phyloP scores from a whole-genome alignment of 2,113 vertebrate species.

The Rhagologus leucostigma region DNA sequence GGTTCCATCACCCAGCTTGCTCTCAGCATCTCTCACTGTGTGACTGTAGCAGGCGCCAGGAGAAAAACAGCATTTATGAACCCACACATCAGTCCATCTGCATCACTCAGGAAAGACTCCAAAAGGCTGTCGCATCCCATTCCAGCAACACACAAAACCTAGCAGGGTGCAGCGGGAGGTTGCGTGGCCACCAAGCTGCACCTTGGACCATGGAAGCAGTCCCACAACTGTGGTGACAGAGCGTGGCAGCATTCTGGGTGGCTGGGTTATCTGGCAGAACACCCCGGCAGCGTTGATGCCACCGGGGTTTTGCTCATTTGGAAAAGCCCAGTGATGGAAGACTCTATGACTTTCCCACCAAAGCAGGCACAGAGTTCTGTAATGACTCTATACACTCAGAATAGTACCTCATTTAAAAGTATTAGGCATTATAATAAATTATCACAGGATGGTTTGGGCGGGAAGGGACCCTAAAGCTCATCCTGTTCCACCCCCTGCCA shows the following conservation, averaged over 20 bases:
- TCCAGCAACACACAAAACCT: background rate
- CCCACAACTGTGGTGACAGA: fast-evolving
- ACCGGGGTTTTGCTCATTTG: background rate
- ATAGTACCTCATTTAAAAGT: background rate
- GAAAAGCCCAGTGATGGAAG: background rate
- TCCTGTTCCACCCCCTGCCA: background rate
- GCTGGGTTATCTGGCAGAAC: fast-evolving
- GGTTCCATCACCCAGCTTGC: background rate
- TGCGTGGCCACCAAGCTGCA: fast-evolving
- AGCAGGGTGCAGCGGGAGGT: fast-evolving
- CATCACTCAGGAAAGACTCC: background rate
- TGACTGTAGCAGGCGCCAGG: background rate
- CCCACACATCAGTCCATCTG: background rate
- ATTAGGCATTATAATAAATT: background rate
- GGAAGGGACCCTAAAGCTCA: background rate
- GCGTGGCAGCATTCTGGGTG: background rate
- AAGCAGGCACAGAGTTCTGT: background rate
- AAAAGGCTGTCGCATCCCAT: background rate
- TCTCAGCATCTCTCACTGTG: background rate
- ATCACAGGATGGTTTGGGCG: background rate
- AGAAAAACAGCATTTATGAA: background rate
- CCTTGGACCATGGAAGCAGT: background rate
- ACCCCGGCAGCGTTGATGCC: too few relatives aligned
- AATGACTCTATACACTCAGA: background rate
- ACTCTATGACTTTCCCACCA: background rate